These are phyloP conservation scores for Netelia fuscicornis DNA, from an alignment of 2,888 invertebrate species.

Conservation along the genomic window DNA sequence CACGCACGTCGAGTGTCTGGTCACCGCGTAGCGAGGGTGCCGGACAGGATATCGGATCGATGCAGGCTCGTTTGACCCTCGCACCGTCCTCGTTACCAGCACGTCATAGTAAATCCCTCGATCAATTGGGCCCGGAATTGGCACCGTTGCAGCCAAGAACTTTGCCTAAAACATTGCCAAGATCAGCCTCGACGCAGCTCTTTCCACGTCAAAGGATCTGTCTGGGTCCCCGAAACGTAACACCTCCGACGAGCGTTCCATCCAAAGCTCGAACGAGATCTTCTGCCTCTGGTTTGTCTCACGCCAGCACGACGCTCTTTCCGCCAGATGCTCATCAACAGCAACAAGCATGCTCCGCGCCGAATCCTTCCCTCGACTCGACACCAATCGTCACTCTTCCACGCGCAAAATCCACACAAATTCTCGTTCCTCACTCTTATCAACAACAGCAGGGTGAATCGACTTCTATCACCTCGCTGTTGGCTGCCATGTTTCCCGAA, in stretches of 20 bases:
- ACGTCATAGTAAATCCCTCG: conserved; percentile 93
- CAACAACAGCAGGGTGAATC: conserved; percentile 68
- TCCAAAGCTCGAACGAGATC: conserved; percentile 79
- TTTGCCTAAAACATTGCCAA: conserved; percentile 81
- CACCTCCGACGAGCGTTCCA: conserved; percentile 80
- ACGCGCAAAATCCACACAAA: conserved; percentile 83
- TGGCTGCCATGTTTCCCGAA: conserved; percentile 83
- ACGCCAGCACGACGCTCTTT: conserved; percentile 77
- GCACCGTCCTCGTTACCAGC: conserved; percentile 88
- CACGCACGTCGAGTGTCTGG: conserved; percentile 87
- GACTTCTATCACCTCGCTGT: conserved; percentile 80
- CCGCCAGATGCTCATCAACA: conserved; percentile 72
- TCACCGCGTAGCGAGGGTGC: conserved; percentile 85
- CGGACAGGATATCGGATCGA: conserved; percentile 82
- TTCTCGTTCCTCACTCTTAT: conserved; percentile 78
- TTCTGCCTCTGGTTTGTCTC: conserved; percentile 72
- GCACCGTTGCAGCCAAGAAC: conserved; percentile 78
- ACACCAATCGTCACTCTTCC: conserved; percentile 81
- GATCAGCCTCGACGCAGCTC: conserved; percentile 85
- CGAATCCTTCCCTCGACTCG: conserved; percentile 82
- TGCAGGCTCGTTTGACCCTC: conserved; percentile 88
- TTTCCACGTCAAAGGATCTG: conserved; percentile 77
- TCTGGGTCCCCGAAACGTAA: conserved; percentile 72
- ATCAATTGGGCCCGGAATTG: conserved; percentile 88
- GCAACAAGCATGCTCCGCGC: conserved; percentile 83